phyloP scores from a whole-genome alignment of 1,140 invertebrate species.

The Pentalonia nigronervosa region DNA sequence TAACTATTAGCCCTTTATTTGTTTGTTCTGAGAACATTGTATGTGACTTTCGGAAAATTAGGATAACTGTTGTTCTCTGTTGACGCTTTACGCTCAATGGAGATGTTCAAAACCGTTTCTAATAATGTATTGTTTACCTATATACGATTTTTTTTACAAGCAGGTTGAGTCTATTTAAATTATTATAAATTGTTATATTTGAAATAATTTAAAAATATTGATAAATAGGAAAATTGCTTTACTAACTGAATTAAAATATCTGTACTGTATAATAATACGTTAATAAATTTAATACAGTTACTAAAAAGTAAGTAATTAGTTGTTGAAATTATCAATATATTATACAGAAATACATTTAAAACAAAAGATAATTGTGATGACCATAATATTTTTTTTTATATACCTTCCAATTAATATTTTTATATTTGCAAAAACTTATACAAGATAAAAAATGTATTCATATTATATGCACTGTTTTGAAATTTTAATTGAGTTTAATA shows the following conservation, averaged over 20 bases:
- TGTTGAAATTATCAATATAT: not conserved
- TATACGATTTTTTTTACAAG: not conserved
- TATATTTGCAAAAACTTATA: not conserved
- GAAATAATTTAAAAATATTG: not conserved
- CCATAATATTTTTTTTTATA: not conserved
- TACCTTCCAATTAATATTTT: not conserved
- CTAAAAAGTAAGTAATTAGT: not conserved
- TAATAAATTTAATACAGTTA: not conserved
- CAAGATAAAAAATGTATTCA: not conserved
- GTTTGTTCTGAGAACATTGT: not conserved
- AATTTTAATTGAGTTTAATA: conserved; percentile 10
- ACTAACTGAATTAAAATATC: not conserved
- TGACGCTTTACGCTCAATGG: not conserved
- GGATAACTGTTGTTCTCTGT: not conserved
- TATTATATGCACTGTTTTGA: not conserved
- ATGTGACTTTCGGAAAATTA: not conserved
- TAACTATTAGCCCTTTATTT: not conserved
- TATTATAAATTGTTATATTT: not conserved
- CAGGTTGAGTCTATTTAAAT: not conserved
- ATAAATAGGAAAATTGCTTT: not conserved
- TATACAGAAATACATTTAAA: not conserved
- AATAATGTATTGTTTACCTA: not conserved
- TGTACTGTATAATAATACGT: not conserved
- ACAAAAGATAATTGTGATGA: not conserved
- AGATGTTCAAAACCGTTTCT: not conserved